phyloP scores from a whole-genome alignment of 2,797 vertebrate genomes.

The Gobio occitaniae region DNA sequence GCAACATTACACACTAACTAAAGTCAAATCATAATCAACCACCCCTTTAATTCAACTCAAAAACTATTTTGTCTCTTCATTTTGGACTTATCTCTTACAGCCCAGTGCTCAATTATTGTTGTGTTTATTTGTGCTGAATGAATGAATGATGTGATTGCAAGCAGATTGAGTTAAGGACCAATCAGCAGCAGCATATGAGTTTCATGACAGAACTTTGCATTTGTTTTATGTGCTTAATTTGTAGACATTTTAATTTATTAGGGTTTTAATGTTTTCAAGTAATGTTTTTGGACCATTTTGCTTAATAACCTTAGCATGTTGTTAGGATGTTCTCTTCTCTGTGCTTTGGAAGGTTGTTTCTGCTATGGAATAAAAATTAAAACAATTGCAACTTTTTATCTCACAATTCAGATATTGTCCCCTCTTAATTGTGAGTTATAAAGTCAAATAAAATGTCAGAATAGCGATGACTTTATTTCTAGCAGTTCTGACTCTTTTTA shows the following conservation, averaged over 20 bases:
- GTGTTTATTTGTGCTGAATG: no score
- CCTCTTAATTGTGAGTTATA: neutral
- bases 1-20: no score
- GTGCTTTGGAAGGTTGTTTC: neutral
- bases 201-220: neutral
- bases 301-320: neutral
- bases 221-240: neutral
- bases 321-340: neutral
- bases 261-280: neutral
- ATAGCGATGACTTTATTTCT: neutral
- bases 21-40: no score
- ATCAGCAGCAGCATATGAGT: no score
- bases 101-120: no score
- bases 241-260: neutral
- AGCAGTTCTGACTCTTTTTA: neutral
- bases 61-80: no score
- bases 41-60: no score
- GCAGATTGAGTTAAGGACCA: no score
- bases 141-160: no score
- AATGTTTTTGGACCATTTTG: slow-evolving; percentile 9
- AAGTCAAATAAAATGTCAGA: neutral
- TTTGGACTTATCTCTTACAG: no score
- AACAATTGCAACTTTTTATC: neutral
- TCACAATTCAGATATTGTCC: no score
- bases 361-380: neutral